Percentiles rank a stretch among this genome's conserved stretches.
Evolutionary conservation across 2,888 invertebrate species (phyloP).

Genomic region (Hydropsyche betteni): DNA sequence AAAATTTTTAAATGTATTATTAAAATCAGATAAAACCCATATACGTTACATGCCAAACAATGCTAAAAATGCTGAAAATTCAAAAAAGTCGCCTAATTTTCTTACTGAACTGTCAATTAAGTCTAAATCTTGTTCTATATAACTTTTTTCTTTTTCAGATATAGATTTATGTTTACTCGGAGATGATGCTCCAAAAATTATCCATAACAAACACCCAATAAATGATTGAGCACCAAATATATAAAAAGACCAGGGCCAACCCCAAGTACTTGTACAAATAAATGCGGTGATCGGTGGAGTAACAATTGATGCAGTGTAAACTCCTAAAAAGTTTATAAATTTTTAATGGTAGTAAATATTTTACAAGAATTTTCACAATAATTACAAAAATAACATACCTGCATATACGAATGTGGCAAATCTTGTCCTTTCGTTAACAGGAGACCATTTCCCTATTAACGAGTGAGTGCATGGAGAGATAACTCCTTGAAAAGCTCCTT

Average conservation of each 20-base stretch:
- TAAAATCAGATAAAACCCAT: too few relatives aligned
- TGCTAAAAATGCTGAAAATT: too few relatives aligned
- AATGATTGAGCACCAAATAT: constrained; percentile 66
- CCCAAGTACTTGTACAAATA: constrained; percentile 65
- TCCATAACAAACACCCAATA: constrained; percentile 66
- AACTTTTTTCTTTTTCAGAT: constrained; percentile 65
- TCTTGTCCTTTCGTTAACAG: constrained; percentile 44
- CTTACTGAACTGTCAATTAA: too few relatives aligned
- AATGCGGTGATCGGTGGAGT: constrained; percentile 49
- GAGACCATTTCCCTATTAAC: constrained; percentile 45
- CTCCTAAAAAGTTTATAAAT: constrained; percentile 19
- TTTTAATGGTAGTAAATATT: not conserved
- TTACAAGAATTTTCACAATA: too few relatives aligned
- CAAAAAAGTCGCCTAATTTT: too few relatives aligned
- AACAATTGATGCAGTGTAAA: not conserved
- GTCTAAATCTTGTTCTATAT: constrained; percentile 67
- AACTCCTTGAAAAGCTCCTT: constrained; percentile 69
- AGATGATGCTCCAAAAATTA: constrained; percentile 66
- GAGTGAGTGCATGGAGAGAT: constrained; percentile 23
- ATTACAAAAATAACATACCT: constrained; percentile 23
- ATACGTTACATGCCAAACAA: too few relatives aligned
- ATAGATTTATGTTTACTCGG: constrained; percentile 68
- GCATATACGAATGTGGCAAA: constrained; percentile 36
- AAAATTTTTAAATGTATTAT: not conserved
- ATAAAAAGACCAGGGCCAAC: constrained; percentile 78